These are phyloP conservation scores for Protosalanx chinensis DNA, from an alignment of 2,797 vertebrate genomes.

Conservation along the genomic window DNA sequence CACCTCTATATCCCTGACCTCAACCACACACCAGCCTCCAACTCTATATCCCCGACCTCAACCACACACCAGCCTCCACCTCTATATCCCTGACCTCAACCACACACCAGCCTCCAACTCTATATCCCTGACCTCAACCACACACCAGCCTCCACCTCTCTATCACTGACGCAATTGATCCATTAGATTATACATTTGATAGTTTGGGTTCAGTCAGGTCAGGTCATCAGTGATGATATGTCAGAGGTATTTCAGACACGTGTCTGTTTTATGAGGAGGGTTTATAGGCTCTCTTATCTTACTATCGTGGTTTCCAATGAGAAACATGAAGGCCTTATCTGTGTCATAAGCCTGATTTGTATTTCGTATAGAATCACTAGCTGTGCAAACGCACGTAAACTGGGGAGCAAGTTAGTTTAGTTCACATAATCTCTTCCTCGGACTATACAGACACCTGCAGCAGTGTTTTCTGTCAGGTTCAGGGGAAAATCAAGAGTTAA, in stretches of 20 bases:
- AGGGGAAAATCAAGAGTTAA: no score
- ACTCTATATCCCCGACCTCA: neutral
- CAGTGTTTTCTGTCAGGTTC: no score
- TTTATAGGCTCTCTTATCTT: conserved; percentile 28
- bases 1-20: no score
- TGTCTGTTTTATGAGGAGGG: neutral
- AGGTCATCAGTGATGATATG: neutral
- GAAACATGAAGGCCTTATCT: conserved; percentile 16
- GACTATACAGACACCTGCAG: neutral
- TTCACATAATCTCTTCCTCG: neutral
- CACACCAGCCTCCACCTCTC: no score
- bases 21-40: no score
- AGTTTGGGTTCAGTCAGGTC: neutral
- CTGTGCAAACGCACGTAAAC: neutral
- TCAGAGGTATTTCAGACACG: conserved; percentile 23
- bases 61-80: neutral
- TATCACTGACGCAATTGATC: neutral
- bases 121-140: neutral
- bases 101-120: neutral
- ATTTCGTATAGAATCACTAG: neutral
- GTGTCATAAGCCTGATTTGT: conserved; percentile 11
- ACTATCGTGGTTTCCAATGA: conserved; percentile 24
- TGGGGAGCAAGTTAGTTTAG: neutral
- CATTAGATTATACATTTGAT: neutral
- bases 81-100: neutral